A percentile compares a stretch with the other conserved stretches of the same genome.
These are phyloP conservation scores for Vanessa cardui DNA, from an alignment of 2,888 invertebrate genomes.

Conservation along the genomic window DNA sequence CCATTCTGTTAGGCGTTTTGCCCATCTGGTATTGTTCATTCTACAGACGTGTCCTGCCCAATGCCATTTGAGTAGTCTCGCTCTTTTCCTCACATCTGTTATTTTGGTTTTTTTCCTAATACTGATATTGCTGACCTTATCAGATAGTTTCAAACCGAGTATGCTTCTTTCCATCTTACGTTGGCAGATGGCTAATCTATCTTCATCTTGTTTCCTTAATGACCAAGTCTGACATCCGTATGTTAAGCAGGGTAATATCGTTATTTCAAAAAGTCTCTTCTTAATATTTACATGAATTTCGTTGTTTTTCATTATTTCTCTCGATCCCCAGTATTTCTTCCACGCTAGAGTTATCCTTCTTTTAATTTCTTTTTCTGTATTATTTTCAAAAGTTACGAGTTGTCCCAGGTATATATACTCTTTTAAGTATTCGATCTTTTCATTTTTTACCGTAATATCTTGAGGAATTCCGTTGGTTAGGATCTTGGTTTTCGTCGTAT, in stretches of 20 bases:
- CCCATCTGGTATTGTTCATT: neutral
- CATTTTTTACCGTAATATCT: constrained; percentile 6
- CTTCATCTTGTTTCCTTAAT: neutral
- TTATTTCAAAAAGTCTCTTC: constrained; percentile 16
- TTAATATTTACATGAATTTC: constrained; percentile 8
- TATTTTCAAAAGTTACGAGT: constrained; percentile 21
- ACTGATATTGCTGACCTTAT: constrained; percentile 1
- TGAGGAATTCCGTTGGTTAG: constrained; percentile 6
- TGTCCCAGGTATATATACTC: constrained; percentile 19
- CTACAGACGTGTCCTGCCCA: neutral
- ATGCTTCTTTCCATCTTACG: constrained; percentile 19
- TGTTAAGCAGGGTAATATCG: constrained; percentile 12
- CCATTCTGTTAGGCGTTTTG: neutral
- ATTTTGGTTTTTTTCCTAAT: constrained; percentile 16
- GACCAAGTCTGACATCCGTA: neutral
- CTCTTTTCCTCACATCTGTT: constrained; percentile 5
- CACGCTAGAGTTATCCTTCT: constrained; percentile 15
- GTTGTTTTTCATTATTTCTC: constrained; percentile 18
- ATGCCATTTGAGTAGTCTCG: constrained; percentile 6
- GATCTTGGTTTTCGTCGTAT: constrained; percentile 16
- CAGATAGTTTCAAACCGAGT: constrained; percentile 6
- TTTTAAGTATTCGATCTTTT: constrained; percentile 1
- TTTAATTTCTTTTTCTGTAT: constrained; percentile 24
- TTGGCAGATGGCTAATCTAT: neutral
- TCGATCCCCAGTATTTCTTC: constrained; percentile 11